Conservation (phyloP, 1,140 invertebrate genomes). For the Samia ricini region DNA sequence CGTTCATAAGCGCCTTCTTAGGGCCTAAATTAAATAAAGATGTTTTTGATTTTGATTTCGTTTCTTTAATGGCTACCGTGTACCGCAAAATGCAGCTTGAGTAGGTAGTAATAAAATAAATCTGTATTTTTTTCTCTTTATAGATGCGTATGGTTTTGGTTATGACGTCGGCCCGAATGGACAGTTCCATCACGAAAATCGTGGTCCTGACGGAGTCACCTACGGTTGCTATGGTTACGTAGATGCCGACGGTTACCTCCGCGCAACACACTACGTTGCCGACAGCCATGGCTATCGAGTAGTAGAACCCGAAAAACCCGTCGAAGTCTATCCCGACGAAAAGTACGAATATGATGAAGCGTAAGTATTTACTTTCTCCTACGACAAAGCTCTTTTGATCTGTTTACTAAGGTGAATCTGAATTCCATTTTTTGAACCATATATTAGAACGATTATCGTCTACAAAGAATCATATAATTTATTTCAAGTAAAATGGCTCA, state of each 20-base stretch:
- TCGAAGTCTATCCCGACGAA: constrained; percentile 82
- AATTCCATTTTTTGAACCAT: no score
- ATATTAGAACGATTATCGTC: no score
- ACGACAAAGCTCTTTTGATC: constrained; percentile 1
- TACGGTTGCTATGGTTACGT: constrained; percentile 89
- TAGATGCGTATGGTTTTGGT: constrained; percentile 85
- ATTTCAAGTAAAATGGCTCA: no score
- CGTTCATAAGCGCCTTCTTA: no score
- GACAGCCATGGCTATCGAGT: constrained; percentile 88
- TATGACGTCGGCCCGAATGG: constrained; percentile 85
- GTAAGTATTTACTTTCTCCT: constrained; percentile 45
- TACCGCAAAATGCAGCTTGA: not conserved
- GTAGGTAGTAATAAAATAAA: not conserved
- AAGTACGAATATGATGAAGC: constrained; percentile 62
- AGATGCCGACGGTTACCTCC: constrained; percentile 81
- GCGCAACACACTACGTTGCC: constrained; percentile 86
- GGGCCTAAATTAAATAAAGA: no score
- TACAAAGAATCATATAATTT: no score
- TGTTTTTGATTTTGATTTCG: no score
- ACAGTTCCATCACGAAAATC: constrained; percentile 88
- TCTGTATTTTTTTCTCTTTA: constrained; percentile 13
- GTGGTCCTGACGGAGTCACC: constrained; percentile 85
- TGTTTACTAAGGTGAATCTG: not conserved
- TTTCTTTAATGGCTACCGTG: no score
- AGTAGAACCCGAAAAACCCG: constrained; percentile 81